Conservation (phyloP, 2,797 vertebrate species). For the Dicrostonyx torquatus region DNA sequence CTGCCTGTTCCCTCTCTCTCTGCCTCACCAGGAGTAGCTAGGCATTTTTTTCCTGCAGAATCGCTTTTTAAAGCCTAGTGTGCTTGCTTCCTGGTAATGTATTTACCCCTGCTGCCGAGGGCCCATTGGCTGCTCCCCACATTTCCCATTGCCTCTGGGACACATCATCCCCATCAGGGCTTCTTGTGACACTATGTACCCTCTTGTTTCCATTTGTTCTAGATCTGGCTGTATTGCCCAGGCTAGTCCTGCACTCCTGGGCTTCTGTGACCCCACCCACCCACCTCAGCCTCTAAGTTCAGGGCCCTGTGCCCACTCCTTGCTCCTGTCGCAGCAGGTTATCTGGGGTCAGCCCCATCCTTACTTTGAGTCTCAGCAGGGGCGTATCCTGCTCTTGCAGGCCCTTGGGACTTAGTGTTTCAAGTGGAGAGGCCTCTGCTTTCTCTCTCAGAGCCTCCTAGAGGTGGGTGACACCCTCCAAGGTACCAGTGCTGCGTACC, state of each 20-base stretch:
- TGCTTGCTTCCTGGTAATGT: no score
- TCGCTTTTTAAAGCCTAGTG: neutral
- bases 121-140: fast-evolving
- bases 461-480: neutral
- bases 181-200: fast-evolving
- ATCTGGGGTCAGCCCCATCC: neutral
- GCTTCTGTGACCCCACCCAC: neutral
- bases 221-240: neutral
- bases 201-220: neutral
- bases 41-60: neutral
- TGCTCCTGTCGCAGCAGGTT: neutral
- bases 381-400: neutral
- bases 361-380: neutral
- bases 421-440: neutral
- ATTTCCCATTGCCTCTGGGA: fast-evolving
- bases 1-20: neutral
- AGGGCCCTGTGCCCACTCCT: neutral
- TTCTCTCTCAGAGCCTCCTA: neutral
- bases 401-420: neutral
- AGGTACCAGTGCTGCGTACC: neutral
- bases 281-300: neutral
- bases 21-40: neutral
- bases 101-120: fast-evolving
- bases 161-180: no score
- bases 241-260: neutral